These are phyloP conservation scores for Carabus problematicus DNA, from an alignment of 2,888 invertebrate genomes.

Conservation along the genomic window DNA sequence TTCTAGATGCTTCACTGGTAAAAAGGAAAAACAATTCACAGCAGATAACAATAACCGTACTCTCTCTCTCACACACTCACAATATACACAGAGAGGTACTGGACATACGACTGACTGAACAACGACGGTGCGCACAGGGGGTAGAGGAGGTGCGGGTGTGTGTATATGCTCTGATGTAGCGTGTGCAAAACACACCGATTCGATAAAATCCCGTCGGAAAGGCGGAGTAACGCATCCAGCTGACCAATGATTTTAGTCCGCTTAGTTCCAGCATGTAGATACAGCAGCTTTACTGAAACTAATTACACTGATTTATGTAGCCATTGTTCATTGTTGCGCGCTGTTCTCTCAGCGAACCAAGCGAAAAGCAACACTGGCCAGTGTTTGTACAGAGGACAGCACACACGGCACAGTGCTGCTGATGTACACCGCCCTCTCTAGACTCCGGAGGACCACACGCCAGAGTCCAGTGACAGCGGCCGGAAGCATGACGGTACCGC, in stretches of 20 bases:
- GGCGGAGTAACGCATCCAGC: slow-evolving; percentile 66
- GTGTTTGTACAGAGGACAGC: not conserved
- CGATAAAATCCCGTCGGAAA: slow-evolving; percentile 58
- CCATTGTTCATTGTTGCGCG: slow-evolving; percentile 86
- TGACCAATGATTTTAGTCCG: slow-evolving; percentile 71
- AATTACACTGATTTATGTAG: slow-evolving; percentile 94
- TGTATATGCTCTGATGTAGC: slow-evolving; percentile 14
- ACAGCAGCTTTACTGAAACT: slow-evolving; percentile 71
- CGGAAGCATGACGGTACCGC: too few relatives aligned
- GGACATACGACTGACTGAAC: not conserved
- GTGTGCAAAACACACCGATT: slow-evolving; percentile 40
- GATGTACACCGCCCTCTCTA: slow-evolving; percentile 3
- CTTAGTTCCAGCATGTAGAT: slow-evolving; percentile 59
- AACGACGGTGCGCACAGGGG: not conserved
- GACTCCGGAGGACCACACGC: slow-evolving; percentile 7
- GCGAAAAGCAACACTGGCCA: not conserved
- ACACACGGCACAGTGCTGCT: not conserved
- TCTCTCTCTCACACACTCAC: too few relatives aligned
- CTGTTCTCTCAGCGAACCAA: slow-evolving; percentile 15
- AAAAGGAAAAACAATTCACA: too few relatives aligned
- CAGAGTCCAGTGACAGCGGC: too few relatives aligned
- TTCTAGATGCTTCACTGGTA: too few relatives aligned
- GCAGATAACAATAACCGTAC: too few relatives aligned
- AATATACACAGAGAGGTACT: too few relatives aligned
- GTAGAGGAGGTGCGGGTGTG: not conserved